Conservation (phyloP, 2,797 vertebrate species). For the Pseudomugil tenellus region DNA sequence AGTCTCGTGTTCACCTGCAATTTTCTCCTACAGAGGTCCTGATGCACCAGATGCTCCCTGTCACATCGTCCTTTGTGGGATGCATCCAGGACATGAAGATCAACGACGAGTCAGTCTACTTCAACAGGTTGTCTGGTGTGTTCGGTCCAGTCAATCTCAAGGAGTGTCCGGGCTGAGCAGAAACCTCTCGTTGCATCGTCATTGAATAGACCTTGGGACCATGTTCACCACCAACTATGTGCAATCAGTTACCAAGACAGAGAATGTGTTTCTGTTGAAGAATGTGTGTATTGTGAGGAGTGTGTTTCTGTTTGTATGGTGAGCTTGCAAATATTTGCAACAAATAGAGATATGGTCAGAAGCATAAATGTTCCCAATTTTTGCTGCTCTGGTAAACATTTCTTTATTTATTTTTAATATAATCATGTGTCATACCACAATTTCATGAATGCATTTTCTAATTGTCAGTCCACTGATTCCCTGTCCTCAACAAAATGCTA, state of each 20-base stretch:
- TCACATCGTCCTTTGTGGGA: constrained; percentile 85
- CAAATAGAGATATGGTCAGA: constrained; percentile 34
- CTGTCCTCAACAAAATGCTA: constrained; percentile 52
- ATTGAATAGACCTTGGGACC: constrained; percentile 67
- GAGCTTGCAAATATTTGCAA: background rate
- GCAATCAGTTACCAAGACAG: constrained; percentile 76
- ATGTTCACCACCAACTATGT: constrained; percentile 71
- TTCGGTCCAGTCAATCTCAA: constrained; percentile 87
- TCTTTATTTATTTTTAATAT: constrained; percentile 80
- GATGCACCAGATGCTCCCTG: constrained; percentile 70
- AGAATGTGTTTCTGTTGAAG: constrained; percentile 72
- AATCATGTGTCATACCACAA: constrained; percentile 41
- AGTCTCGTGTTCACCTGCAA: background rate
- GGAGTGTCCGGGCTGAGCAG: constrained; percentile 86
- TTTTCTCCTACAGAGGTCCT: constrained; percentile 71
- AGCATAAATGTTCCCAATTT: constrained; percentile 45
- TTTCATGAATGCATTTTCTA: constrained; percentile 45
- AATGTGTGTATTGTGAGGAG: constrained; percentile 43
- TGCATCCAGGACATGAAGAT: constrained; percentile 88
- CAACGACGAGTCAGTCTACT: constrained; percentile 80
- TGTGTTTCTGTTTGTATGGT: constrained; percentile 16
- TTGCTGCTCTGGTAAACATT: constrained; percentile 56
- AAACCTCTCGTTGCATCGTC: constrained; percentile 7
- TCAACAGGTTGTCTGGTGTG: constrained; percentile 79
- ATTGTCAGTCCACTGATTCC: constrained; percentile 37